Evolutionary conservation across 2,113 vertebrate genomes (phyloP), one percentile per base, ranked within the genome.

Genomic region (Dryoscopus gambensis): DNA sequence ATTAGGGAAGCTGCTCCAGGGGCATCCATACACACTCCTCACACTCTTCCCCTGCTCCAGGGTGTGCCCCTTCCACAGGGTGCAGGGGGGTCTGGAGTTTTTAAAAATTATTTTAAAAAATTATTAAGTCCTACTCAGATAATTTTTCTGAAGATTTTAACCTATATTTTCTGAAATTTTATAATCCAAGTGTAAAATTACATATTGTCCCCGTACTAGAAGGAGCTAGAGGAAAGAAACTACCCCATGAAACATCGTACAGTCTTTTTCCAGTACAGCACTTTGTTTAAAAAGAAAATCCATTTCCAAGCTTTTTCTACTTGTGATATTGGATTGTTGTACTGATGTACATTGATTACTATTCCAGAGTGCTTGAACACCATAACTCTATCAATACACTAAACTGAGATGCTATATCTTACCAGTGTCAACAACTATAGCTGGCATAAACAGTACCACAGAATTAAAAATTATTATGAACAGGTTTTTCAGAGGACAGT

Each of bases 221-320:
- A 74, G 17, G 3, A 73, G 19, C 13, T 50, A 60, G 27, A 88
- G 10, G 19, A 69, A 52, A 13, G 37, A 57, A 53, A 67, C 9
- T n/a, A 62, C 9, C 8, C 22, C 16, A 68, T 30, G 35, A 28
- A 39, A 62, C 10, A 64, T 2, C 2, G 1, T 10, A 20, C 1
- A 1, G 1, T 15, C 67, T 52, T 86, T 82, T 53, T 46, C 23
- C 11, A 53, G 17, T 20, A 62, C 7, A 11, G 9, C 13, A 55
- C 11, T 56, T 82, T 25, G 18, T n/a, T 73, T 39, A 53, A 74
- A 78, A 84, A 84, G 7, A 64, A 91, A 75, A 83, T 50, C 33
- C 2, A 77, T 87, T 89, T 63, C 56, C 28, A 60, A 73, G 53
- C 10, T 71, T 83, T 67, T 76, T 25, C 30, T 47, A 49, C 31